Evolutionary conservation across 2,888 invertebrate genomes (phyloP).

Genomic region (Sympetrum striolatum): DNA sequence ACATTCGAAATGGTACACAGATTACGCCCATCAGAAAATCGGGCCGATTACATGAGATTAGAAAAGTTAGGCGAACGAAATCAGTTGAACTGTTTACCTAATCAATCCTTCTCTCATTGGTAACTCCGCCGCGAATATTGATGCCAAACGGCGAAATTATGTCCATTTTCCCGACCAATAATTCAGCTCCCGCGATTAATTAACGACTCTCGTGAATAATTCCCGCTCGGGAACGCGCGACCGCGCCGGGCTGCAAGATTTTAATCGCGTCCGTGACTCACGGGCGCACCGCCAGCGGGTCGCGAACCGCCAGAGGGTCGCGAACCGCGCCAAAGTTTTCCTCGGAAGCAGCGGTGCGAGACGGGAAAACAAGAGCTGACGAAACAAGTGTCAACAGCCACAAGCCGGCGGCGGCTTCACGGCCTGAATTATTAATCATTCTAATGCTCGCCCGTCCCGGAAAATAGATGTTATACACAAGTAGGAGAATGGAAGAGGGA

Average conservation of each 20-base stretch:
- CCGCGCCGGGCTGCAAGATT: neutral
- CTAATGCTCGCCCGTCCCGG: neutral
- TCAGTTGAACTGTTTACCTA: no score
- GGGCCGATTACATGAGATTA: no score
- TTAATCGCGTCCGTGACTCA: neutral
- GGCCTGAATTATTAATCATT: neutral
- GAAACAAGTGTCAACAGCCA: neutral
- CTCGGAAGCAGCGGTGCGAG: neutral
- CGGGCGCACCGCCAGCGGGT: neutral
- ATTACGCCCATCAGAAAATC: no score
- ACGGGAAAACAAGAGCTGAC: neutral
- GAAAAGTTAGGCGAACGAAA: no score
- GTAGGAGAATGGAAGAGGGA: neutral
- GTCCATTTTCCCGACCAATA: no score
- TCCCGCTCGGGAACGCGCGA: neutral
- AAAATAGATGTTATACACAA: neutral
- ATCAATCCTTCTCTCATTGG: no score
- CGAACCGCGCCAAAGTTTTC: neutral
- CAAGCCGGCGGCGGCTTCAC: neutral
- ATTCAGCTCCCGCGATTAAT: no score
- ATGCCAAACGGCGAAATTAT: no score
- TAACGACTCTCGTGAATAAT: no score
- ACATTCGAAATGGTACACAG: no score
- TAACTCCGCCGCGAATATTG: no score
- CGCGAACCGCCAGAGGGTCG: neutral